phyloP scores from a whole-genome alignment of 2,888 invertebrate genomes.

The Tinea semifulvella region DNA sequence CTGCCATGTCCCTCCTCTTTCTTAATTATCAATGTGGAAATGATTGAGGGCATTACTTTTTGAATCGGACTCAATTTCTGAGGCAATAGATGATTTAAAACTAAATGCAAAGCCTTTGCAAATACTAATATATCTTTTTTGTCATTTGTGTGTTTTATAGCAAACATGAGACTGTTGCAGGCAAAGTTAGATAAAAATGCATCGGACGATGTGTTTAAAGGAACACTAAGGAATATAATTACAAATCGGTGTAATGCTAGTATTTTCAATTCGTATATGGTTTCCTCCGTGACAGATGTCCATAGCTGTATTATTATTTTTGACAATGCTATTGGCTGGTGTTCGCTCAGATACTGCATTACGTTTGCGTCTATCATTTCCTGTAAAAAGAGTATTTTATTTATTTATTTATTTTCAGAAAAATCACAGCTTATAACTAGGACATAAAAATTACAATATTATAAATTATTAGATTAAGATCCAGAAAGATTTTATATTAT shows the following conservation, averaged over 20 bases:
- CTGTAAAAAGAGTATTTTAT: slow-evolving; percentile 26
- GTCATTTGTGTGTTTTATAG: slow-evolving; percentile 45
- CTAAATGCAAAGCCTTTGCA: slow-evolving; percentile 44
- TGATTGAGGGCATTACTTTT: slow-evolving; percentile 55
- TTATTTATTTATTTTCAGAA: too few species aligned
- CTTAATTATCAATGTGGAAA: slow-evolving; percentile 60
- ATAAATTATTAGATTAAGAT: too few species aligned
- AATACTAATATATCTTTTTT: slow-evolving; percentile 35
- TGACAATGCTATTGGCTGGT: slow-evolving; percentile 59
- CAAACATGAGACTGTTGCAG: slow-evolving; percentile 58
- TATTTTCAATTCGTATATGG: slow-evolving; percentile 58
- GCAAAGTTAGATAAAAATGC: slow-evolving; percentile 66
- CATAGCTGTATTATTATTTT: slow-evolving; percentile 59
- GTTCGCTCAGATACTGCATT: slow-evolving; percentile 45
- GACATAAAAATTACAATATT: too few species aligned
- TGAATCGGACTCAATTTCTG: slow-evolving; percentile 43
- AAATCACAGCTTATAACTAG: too few species aligned
- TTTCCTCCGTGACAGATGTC: slow-evolving; percentile 49
- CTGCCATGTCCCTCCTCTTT: slow-evolving; percentile 33
- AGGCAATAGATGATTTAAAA: slow-evolving; percentile 50
- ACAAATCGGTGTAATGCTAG: slow-evolving; percentile 65
- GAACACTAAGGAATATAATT: slow-evolving; percentile 53
- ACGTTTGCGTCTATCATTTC: slow-evolving; percentile 39
- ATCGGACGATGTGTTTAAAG: slow-evolving; percentile 47
- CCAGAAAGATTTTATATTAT: too few species aligned